A percentile compares a stretch with the other conserved stretches of the same genome.
Conservation (phyloP, 1,140 invertebrate genomes). For the Hylyphantes graminicola region DNA sequence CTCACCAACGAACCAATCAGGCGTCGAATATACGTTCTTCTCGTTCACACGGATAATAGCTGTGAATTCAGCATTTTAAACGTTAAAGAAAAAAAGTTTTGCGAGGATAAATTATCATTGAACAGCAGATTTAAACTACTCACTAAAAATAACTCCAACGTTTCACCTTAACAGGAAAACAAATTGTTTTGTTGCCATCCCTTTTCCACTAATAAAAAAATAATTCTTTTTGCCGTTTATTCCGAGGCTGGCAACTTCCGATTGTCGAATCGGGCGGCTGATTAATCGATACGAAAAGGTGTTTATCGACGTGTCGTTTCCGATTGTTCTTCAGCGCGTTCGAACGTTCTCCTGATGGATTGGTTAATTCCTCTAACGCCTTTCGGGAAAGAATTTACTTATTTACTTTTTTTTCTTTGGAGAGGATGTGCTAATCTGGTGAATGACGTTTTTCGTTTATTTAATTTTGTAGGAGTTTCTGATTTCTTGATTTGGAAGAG, state of each 20-base stretch:
- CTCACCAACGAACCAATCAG: too few relatives aligned
- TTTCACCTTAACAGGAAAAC: conserved; percentile 15
- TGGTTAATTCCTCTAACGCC: conserved; percentile 58
- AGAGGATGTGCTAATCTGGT: conserved; percentile 21
- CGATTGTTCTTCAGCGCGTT: conserved; percentile 32
- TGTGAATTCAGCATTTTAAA: too few relatives aligned
- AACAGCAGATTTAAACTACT: too few relatives aligned
- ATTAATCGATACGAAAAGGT: conserved; percentile 59
- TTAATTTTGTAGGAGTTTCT: conserved; percentile 18
- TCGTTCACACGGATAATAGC: too few relatives aligned
- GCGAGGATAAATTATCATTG: too few relatives aligned
- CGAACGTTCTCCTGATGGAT: conserved; percentile 40
- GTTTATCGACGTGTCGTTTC: conserved; percentile 56
- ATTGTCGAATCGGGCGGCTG: conserved; percentile 39
- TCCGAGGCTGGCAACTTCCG: conserved; percentile 11
- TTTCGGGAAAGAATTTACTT: conserved; percentile 21
- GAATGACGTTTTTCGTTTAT: conserved; percentile 18
- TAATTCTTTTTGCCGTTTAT: conserved; percentile 47
- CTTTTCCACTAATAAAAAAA: conserved; percentile 56
- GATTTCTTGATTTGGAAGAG: conserved; percentile 8
- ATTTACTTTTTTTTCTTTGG: not conserved
- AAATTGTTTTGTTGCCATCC: conserved; percentile 58
- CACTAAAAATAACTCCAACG: too few relatives aligned
- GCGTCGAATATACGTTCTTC: too few relatives aligned
- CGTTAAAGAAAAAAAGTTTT: too few relatives aligned